Evolutionary conservation across 2,888 invertebrate genomes (phyloP).

Genomic region (Cephus nigrinus): DNA sequence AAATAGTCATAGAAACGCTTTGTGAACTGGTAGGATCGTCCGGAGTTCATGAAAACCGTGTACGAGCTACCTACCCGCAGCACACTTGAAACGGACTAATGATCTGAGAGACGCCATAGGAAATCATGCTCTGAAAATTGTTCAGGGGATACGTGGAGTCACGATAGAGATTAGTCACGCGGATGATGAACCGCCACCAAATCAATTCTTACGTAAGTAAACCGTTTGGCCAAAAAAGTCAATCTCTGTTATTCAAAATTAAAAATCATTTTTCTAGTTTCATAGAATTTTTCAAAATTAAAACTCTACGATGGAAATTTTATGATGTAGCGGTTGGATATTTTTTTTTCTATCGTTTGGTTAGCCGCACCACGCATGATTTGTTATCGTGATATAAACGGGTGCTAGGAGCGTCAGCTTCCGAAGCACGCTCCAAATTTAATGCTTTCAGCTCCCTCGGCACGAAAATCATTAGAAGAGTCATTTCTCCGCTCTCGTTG

Average conservation of each 20-base stretch:
- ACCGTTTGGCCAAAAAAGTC: not conserved
- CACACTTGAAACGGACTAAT: not conserved
- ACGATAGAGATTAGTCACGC: not conserved
- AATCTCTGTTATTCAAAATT: not conserved
- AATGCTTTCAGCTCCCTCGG: constrained; percentile 30
- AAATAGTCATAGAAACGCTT: constrained; percentile 50
- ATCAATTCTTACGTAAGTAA: not conserved
- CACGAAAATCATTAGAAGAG: constrained; percentile 30
- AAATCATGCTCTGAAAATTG: not conserved
- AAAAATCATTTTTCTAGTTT: not conserved
- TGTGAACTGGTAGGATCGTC: not conserved
- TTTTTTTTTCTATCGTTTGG: not conserved
- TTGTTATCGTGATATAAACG: not conserved
- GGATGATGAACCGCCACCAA: not conserved
- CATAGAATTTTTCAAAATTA: not conserved
- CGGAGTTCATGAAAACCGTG: not conserved
- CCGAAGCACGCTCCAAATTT: constrained; percentile 5
- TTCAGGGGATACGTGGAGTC: not conserved
- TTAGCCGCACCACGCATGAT: not conserved
- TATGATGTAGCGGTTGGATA: not conserved
- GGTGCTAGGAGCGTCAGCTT: constrained; percentile 1
- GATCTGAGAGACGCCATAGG: not conserved
- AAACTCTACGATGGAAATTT: not conserved
- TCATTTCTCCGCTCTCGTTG: constrained; percentile 21
- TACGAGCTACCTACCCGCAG: not conserved